Evolutionary conservation across 2,888 invertebrate species (phyloP), one percentile per base, ranked within the genome.

Genomic region (Noctua janthe): DNA sequence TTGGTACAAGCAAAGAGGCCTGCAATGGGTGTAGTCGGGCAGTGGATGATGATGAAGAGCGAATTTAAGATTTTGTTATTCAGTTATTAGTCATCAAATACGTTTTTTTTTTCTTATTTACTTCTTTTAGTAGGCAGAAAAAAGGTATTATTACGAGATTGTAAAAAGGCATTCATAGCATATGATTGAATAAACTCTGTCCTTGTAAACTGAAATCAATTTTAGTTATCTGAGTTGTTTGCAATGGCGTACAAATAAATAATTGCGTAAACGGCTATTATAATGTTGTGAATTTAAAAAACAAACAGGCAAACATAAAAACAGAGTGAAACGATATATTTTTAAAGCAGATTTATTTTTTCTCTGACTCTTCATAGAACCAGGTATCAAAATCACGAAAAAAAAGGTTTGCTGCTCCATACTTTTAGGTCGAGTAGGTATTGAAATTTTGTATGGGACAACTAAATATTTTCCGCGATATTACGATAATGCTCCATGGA

Each of bases 211-310:
- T 67, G 49, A 75, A 75, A 51, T 75, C 23, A 76, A 67, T 83
- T 76, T 59, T 59, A n/a, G 76, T 67, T 69, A 54, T 81, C 56
- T 51, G 39, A 82, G 39, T 23, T 43, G 49, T 82, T 82, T 56
- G 66, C 39, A 15, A 59, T n/a, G 39, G 20, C 49, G 29, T 20
- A 35, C 49, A 75, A 81, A 82, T 67, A 82, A 67, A 75, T 76
- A 75, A 75, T 59, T 67, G 83, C 23, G 66, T 74, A 56, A 64
- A 67, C 56, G 7, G 13, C 54, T 56, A 59, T 74, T 72, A 15
- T 17, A 66, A 56, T 70, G 69, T 54, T 17, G 64, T 80, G 15
- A 80, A 81, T 49, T n/a, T 79, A 49, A 54, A 59, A 49, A 67
- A 78, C 54, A 77, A 77, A 77, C 20, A 64, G 8, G 23, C 39